Evolutionary conservation across 2,888 invertebrate genomes (phyloP).

Genomic region (Idaea biselata): DNA sequence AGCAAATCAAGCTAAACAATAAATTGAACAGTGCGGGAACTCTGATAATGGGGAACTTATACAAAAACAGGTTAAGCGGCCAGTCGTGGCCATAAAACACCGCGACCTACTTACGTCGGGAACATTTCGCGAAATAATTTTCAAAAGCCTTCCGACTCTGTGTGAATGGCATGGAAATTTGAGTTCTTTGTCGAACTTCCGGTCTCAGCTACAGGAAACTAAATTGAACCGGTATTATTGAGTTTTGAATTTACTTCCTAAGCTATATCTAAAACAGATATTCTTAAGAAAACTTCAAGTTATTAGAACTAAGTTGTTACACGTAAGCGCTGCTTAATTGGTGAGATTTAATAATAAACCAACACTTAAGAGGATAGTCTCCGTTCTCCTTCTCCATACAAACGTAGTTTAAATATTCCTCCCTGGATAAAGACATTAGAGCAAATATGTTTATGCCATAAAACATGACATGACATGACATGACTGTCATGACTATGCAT

Average conservation of each 20-base stretch:
- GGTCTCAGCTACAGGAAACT: not conserved
- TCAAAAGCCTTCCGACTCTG: slow-evolving; percentile 48
- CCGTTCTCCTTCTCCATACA: too few species aligned
- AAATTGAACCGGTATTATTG: not conserved
- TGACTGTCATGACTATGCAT: too few species aligned
- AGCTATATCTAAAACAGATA: slow-evolving; percentile 15
- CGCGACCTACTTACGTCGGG: slow-evolving; percentile 65
- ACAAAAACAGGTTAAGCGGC: slow-evolving; percentile 21
- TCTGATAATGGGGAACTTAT: slow-evolving; percentile 12
- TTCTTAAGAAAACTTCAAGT: not conserved
- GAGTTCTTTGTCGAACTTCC: slow-evolving; percentile 46
- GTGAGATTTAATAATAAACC: not conserved
- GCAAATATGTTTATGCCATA: too few species aligned
- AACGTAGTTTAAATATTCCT: too few species aligned
- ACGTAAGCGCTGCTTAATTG: not conserved
- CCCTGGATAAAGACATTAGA: too few species aligned
- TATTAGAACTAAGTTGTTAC: not conserved
- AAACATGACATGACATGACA: too few species aligned
- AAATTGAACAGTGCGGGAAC: slow-evolving; percentile 19
- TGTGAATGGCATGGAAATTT: slow-evolving; percentile 59
- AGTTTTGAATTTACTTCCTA: not conserved
- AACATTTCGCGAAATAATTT: slow-evolving; percentile 64
- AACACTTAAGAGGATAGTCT: too few species aligned
- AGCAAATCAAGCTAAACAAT: slow-evolving; percentile 3
- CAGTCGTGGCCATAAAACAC: slow-evolving; percentile 50